Evolutionary conservation across 2,113 vertebrate genomes (phyloP).

Genomic region (Cryptotis parvus): DNA sequence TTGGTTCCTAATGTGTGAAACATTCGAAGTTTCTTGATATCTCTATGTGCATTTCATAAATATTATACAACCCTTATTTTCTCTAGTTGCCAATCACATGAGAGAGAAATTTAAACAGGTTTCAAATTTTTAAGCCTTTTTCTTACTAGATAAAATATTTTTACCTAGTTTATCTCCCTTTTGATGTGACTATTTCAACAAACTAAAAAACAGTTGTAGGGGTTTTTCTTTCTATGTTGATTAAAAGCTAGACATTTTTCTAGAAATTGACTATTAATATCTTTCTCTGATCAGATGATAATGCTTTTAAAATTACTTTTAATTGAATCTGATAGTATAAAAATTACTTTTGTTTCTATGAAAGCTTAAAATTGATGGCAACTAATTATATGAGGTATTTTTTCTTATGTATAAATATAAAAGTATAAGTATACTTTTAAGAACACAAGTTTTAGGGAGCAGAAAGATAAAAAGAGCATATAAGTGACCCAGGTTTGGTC

Average conservation of each 20-base stretch:
- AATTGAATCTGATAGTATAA: no score
- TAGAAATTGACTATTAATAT: neutral
- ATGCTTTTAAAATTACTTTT: no score
- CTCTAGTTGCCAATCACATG: neutral
- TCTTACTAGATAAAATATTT: neutral
- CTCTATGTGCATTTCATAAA: slow-evolving; percentile 28
- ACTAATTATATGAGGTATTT: no score
- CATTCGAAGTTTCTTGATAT: slow-evolving; percentile 8
- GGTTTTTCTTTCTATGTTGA: neutral
- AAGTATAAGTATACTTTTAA: neutral
- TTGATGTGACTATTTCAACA: slow-evolving; percentile 41
- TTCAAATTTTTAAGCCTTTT: neutral
- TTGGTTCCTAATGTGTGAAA: slow-evolving; percentile 15
- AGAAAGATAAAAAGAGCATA: neutral
- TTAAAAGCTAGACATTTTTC: slow-evolving; percentile 1
- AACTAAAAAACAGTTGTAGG: no score
- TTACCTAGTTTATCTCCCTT: neutral
- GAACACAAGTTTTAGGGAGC: neutral
- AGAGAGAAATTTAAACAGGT: neutral
- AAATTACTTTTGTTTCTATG: no score
- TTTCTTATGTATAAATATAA: no score
- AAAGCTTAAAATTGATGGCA: no score
- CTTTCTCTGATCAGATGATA: no score
- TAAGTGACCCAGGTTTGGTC: no score
- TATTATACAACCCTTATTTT: neutral